phyloP scores from a whole-genome alignment of 2,888 invertebrate genomes.

The Drosophila pseudotakahashii region DNA sequence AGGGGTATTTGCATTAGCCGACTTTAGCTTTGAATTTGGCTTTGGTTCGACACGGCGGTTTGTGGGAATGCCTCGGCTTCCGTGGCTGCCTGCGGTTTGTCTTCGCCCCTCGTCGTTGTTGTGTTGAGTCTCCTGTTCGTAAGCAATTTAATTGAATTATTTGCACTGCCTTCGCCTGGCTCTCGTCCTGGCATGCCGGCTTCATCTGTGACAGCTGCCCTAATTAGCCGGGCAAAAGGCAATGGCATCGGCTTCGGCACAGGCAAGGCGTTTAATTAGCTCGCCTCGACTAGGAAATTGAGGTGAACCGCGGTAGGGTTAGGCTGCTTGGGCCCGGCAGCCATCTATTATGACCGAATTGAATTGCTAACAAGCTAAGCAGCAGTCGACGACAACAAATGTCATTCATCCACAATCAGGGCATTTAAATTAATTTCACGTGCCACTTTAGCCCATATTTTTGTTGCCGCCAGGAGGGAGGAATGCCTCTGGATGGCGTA shows the following conservation, averaged over 20 bases:
- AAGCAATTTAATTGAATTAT: conserved; percentile 75
- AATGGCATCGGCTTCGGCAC: conserved; percentile 10
- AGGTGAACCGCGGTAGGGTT: conserved; percentile 71
- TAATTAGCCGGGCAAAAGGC: conserved; percentile 62
- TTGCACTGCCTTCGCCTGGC: conserved; percentile 44
- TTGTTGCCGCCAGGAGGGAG: conserved; percentile 6
- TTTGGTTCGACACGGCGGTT: conserved; percentile 48
- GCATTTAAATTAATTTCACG: conserved; percentile 66
- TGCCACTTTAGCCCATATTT: conserved; percentile 19
- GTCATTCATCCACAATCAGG: conserved; percentile 46
- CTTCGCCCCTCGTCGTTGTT: conserved; percentile 17
- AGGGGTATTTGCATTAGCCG: conserved; percentile 51
- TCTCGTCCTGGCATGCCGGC: conserved; percentile 9
- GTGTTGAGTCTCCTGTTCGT: conserved; percentile 27
- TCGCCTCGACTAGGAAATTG: conserved; percentile 40
- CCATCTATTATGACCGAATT: conserved; percentile 63
- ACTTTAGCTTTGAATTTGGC: conserved; percentile 33
- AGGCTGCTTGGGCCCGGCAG: conserved; percentile 56
- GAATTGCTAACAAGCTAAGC: conserved; percentile 46
- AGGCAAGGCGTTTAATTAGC: conserved; percentile 71
- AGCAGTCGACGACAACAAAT: conserved; percentile 32
- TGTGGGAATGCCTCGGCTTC: conserved; percentile 32
- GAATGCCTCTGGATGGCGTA: conserved; percentile 6
- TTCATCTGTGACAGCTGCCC: conserved; percentile 65
- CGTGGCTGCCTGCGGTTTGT: conserved; percentile 47